Base-by-base conservation (phyloP, 2,797 vertebrate species). In the Gobionotothen gibberifrons region DNA sequence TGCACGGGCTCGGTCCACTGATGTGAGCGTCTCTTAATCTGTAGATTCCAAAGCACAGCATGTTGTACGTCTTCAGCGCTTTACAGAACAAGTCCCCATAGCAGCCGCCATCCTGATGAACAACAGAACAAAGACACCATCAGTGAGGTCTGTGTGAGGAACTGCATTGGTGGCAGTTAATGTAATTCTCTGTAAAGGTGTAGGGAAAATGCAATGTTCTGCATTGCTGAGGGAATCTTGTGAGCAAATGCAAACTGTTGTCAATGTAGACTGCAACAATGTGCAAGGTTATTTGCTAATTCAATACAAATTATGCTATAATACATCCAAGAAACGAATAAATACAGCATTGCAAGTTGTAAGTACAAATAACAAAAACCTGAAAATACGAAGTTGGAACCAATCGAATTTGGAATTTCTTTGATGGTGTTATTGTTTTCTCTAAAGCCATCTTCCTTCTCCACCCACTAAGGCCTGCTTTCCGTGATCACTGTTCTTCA, bases 41-140 rank as follows among this genome's bases (percentile, higher is more conserved):
- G 91, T 99, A 99, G 93, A 99, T 99, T 79, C 98, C 98, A 82
- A 99, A 99, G 93, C 98, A 99, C 91, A 99, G 95, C 98, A 99
- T 99, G 91, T 98, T 99, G 91, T 99, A 99, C 0, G 98, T 99
- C 96, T 99, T 99, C 92, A 99, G 79, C 47, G 98, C 98, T 95
- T 99, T 99, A 93, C 98, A 99, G 93, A 99, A 99, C 32, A 99
- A 94, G 89, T 99, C 98, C 79, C 98, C 98, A 2, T 99, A 99
- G 95, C 98, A 99, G 78, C 98, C 98, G 19, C 98, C 98, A 68
- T 99, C 98, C 98, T 99, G 89, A 71, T 8, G 79, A 85, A 65
- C 19, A 76, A 72, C 42, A 78, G 13, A 81, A 78, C 47, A 84
- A 67, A 86, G 54, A 59, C 65, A 78, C 16, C 14, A 26, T 67